phyloP scores from a whole-genome alignment of 2,113 vertebrate genomes.

The Theristicus caerulescens region DNA sequence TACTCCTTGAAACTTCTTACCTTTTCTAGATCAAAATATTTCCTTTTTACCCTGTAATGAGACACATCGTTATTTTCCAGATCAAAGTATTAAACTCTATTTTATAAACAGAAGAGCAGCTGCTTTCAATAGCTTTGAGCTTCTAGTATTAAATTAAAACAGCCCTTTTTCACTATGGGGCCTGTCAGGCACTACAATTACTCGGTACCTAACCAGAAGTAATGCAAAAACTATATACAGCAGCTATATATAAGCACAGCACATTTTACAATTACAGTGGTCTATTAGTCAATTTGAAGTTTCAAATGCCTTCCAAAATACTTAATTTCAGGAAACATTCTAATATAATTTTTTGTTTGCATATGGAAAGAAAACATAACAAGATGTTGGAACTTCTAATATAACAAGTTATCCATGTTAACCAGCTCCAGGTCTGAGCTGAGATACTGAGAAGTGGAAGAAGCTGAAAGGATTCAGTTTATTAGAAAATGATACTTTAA shows the following conservation, averaged over 20 bases:
- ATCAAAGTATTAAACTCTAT: background rate
- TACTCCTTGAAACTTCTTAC: background rate
- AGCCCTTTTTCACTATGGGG: background rate
- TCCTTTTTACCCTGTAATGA: background rate
- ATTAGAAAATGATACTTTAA: background rate
- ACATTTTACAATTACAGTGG: background rate
- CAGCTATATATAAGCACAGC: background rate
- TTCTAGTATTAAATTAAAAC: background rate
- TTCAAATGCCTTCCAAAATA: background rate
- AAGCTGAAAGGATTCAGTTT: background rate
- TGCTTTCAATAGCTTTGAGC: background rate
- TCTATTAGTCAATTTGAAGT: background rate
- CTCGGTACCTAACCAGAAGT: background rate
- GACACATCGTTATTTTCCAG: background rate
- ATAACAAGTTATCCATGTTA: background rate
- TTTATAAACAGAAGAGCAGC: background rate
- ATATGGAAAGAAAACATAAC: background rate
- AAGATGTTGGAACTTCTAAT: background rate
- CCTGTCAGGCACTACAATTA: background rate
- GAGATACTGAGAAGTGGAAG: background rate
- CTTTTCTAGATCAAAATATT: conserved; percentile 10
- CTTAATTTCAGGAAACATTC: background rate
- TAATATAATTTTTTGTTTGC: background rate
- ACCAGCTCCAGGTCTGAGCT: background rate
- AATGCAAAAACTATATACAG: background rate